Percentiles rank a stretch among this genome's conserved stretches.
phyloP scores from a whole-genome alignment of 2,888 invertebrate genomes.

The Cactoblastis cactorum region DNA sequence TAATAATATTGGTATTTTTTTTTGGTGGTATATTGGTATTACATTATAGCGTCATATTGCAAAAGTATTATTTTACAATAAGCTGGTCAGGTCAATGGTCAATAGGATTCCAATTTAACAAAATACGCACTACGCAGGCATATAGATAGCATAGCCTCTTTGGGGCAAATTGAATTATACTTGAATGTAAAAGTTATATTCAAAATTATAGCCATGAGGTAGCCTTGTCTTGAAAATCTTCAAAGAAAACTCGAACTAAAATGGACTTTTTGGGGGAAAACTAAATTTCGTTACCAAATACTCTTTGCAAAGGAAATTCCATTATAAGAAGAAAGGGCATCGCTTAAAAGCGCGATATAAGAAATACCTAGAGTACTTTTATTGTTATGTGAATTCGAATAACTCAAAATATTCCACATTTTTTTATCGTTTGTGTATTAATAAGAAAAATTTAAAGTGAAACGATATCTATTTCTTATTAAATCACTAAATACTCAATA shows the following conservation, averaged over 20 bases:
- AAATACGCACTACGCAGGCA: too few species aligned
- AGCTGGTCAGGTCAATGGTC: too few species aligned
- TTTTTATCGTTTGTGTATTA: too few species aligned
- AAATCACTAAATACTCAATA: too few species aligned
- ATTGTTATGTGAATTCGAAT: constrained; percentile 27
- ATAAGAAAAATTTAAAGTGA: too few species aligned
- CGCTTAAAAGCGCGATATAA: constrained; percentile 25
- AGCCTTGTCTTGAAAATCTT: constrained; percentile 22
- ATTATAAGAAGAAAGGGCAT: constrained; percentile 38
- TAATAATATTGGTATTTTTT: background rate
- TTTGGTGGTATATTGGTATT: too few species aligned
- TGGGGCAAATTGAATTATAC: too few species aligned
- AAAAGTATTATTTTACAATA: too few species aligned
- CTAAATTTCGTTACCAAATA: constrained; percentile 38
- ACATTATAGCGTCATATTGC: too few species aligned
- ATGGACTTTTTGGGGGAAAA: constrained; percentile 27
- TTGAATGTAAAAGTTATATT: constrained; percentile 6
- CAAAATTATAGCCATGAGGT: constrained; percentile 23
- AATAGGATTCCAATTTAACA: too few species aligned
- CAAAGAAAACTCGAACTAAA: constrained; percentile 30
- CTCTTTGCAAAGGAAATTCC: constrained; percentile 34
- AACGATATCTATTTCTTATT: too few species aligned
- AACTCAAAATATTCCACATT: constrained; percentile 26
- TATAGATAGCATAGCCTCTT: too few species aligned
- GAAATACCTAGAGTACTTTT: constrained; percentile 16